These are phyloP conservation scores for Apolygus lucorum DNA, from an alignment of 1,140 invertebrate species.

Conservation along the genomic window DNA sequence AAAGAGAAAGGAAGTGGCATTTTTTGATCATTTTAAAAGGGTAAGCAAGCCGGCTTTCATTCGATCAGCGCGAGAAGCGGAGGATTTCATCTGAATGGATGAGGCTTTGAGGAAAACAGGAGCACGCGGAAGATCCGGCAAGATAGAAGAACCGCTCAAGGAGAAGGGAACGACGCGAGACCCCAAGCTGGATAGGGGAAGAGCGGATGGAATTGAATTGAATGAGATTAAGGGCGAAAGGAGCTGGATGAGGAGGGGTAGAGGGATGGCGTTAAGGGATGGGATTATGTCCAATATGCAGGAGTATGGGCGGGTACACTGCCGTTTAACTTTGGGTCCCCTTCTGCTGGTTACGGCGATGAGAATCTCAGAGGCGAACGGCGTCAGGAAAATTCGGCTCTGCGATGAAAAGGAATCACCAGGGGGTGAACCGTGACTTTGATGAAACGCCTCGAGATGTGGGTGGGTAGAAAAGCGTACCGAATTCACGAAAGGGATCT, in stretches of 20 bases:
- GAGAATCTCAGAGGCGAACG: not conserved
- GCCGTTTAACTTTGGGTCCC: not conserved
- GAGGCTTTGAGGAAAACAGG: not conserved
- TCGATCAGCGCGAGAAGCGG: not conserved
- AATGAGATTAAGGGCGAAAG: not conserved
- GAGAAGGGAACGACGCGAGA: not conserved
- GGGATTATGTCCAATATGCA: constrained; percentile 12
- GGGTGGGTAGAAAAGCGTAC: too few relatives aligned
- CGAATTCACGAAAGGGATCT: too few relatives aligned
- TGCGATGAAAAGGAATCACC: too few relatives aligned
- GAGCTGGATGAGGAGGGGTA: not conserved
- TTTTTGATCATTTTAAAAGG: not conserved
- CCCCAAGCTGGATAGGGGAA: not conserved
- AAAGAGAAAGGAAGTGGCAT: not conserved
- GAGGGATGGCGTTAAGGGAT: constrained; percentile 4
- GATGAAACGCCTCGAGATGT: too few relatives aligned
- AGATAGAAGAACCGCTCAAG: not conserved
- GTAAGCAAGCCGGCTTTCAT: constrained; percentile 10
- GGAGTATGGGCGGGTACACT: not conserved
- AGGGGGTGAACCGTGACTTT: too few relatives aligned
- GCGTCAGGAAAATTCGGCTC: too few relatives aligned
- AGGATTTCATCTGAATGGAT: constrained; percentile 11
- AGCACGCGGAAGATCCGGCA: not conserved
- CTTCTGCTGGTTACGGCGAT: too few relatives aligned
- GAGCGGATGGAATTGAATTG: constrained; percentile 4